A percentile compares a stretch with the other conserved stretches of the same genome.
Evolutionary conservation across 2,888 invertebrate genomes (phyloP).

Genomic region (Pandemis corylana): DNA sequence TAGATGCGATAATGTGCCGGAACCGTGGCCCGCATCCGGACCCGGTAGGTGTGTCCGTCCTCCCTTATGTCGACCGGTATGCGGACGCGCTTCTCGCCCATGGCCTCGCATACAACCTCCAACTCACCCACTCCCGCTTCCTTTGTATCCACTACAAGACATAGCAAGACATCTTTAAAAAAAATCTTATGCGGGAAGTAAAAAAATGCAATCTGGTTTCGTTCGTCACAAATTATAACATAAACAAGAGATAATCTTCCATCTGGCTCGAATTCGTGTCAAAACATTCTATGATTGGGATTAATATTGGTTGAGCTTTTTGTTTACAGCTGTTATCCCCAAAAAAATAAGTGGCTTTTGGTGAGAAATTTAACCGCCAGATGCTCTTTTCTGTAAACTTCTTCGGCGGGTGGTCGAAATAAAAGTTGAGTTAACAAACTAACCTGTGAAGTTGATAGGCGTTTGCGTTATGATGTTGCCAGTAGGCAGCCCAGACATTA

Average conservation of each 20-base stretch:
- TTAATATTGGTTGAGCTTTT: no score
- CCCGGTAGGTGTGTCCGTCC: slow-evolving; percentile 90
- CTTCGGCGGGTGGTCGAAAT: no score
- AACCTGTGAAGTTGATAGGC: slow-evolving; percentile 92
- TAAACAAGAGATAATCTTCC: no score
- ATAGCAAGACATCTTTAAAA: background rate
- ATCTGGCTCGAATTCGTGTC: no score
- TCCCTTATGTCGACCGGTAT: slow-evolving; percentile 93
- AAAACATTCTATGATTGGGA: no score
- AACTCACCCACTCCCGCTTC: slow-evolving; percentile 94
- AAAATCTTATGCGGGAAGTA: background rate
- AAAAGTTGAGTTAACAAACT: slow-evolving; percentile 48
- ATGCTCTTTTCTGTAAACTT: no score
- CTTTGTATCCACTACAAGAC: slow-evolving; percentile 88
- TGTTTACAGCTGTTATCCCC: no score
- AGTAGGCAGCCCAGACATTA: slow-evolving; percentile 90
- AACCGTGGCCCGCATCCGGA: slow-evolving; percentile 93
- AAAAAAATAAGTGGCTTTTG: no score
- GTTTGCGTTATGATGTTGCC: slow-evolving; percentile 92
- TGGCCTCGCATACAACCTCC: slow-evolving; percentile 94
- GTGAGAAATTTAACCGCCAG: no score
- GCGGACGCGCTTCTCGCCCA: slow-evolving; percentile 89
- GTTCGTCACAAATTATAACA: no score
- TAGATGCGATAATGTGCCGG: slow-evolving; percentile 91
- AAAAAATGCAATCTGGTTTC: no score